phyloP scores from a whole-genome alignment of 92 coral and sea anemone genomes.

The Blastomussa wellsi region DNA sequence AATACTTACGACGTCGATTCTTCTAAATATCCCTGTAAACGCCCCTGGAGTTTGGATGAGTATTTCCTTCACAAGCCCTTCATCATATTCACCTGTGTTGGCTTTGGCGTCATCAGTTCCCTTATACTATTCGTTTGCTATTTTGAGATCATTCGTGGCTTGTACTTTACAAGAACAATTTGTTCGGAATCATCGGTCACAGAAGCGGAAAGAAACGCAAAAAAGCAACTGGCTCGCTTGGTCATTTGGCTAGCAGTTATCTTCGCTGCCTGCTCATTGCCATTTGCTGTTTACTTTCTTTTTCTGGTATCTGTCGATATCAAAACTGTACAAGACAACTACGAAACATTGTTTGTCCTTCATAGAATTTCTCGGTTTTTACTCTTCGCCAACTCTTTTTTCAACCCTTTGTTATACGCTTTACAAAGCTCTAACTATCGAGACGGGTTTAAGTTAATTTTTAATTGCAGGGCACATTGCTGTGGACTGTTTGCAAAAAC shows the following conservation, averaged over 20 bases:
- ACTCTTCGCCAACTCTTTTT: constrained; percentile 49
- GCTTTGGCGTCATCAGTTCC: constrained; percentile 31
- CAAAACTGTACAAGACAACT: constrained; percentile 14
- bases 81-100: constrained; percentile 38
- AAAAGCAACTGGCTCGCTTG: constrained; percentile 56
- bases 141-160: constrained; percentile 52
- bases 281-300: constrained; percentile 47
- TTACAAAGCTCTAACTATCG: constrained; percentile 63
- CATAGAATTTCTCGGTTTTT: constrained; percentile 47
- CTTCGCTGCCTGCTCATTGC: constrained; percentile 52
- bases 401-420: constrained; percentile 58
- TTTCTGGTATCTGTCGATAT: constrained; percentile 18
- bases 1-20: constrained; percentile 23
- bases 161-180: constrained; percentile 50
- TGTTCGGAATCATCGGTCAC: constrained; percentile 28
- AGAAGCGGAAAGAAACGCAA: constrained; percentile 27
- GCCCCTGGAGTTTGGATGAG: constrained; percentile 54
- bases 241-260: constrained; percentile 43
- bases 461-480: neutral
- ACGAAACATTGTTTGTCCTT: constrained; percentile 17
- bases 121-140: constrained; percentile 37
- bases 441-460: constrained; percentile 24
- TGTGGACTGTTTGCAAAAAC: neutral
- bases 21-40: constrained; percentile 37
- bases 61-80: constrained; percentile 30